Evolutionary conservation across 53 echinoderm and acorn worm species (phyloP).

Genomic region (Paelopatides confundens): DNA sequence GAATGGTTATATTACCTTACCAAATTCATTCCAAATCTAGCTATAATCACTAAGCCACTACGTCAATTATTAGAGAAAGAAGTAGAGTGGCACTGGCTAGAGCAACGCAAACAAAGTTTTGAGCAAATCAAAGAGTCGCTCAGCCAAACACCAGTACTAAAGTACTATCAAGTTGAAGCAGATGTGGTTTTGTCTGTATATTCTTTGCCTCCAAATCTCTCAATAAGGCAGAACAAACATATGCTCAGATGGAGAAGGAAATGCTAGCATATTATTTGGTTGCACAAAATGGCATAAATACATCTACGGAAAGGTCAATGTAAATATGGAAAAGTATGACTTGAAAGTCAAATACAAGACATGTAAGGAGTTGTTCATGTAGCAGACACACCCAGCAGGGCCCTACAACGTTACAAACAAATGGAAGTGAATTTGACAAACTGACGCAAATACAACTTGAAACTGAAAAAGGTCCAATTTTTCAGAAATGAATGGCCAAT

Average conservation of each 20-base stretch:
- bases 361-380: constrained; percentile 15
- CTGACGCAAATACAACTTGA: too few relatives aligned
- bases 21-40: constrained; percentile 60
- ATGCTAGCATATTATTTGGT: constrained; percentile 58
- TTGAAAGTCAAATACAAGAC: constrained; percentile 39
- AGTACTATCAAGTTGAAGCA: constrained; percentile 10
- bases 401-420: too few relatives aligned
- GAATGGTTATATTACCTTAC: constrained; percentile 19
- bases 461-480: too few relatives aligned
- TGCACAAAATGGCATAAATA: constrained; percentile 33
- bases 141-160: neutral
- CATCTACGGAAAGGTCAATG: constrained; percentile 12
- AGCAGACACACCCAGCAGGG: neutral
- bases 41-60: constrained; percentile 25
- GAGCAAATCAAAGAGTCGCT: constrained; percentile 2
- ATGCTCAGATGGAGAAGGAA: constrained; percentile 62
- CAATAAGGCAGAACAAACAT: neutral
- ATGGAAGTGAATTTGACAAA: too few relatives aligned
- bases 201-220: neutral
- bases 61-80: constrained; percentile 51
- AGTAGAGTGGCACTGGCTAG: constrained; percentile 58
- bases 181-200: neutral
- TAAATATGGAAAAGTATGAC: constrained; percentile 55
- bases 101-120: constrained; percentile 27
- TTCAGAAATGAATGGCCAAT: too few relatives aligned